A percentile compares a stretch with the other conserved stretches of the same genome.
Evolutionary conservation across 2,113 vertebrate species (phyloP).

Genomic region (Tylochromis polylepis): DNA sequence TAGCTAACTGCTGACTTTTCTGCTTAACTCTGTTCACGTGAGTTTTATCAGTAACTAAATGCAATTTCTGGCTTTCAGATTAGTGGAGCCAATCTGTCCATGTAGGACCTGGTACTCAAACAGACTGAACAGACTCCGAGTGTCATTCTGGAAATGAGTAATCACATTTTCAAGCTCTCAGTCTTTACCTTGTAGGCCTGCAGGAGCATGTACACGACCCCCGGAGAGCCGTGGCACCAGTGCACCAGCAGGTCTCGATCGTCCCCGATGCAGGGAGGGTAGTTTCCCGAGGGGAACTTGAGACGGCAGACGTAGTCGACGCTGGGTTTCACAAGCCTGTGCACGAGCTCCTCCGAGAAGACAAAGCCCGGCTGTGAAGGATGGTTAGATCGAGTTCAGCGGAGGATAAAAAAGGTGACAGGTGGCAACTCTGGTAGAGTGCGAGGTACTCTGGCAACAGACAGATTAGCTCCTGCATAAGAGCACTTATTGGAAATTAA

Average conservation of each 20-base stretch:
- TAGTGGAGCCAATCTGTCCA: neutral
- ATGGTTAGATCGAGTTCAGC: neutral
- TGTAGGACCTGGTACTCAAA: neutral
- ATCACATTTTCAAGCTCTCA: neutral
- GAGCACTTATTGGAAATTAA: neutral
- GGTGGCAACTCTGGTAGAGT: neutral
- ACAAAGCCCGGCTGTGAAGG: slow-evolving; percentile 69
- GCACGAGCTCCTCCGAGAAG: slow-evolving; percentile 70
- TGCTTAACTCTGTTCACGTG: neutral
- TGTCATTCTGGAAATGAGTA: neutral
- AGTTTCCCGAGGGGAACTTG: slow-evolving; percentile 88
- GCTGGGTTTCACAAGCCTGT: slow-evolving; percentile 84
- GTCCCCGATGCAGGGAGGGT: slow-evolving; percentile 85
- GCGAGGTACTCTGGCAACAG: neutral
- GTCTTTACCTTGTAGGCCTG: slow-evolving; percentile 87
- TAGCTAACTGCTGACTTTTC: neutral
- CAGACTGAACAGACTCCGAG: neutral
- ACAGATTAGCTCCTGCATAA: neutral
- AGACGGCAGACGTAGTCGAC: slow-evolving; percentile 87
- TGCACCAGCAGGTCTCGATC: slow-evolving; percentile 89
- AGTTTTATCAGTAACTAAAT: neutral
- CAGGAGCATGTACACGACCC: slow-evolving; percentile 91
- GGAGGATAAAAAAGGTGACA: neutral
- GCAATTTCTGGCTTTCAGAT: neutral
- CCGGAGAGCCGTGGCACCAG: slow-evolving; percentile 94